These are phyloP conservation scores for Emberiza fucata DNA, from an alignment of 2,113 vertebrate genomes.

Conservation along the genomic window DNA sequence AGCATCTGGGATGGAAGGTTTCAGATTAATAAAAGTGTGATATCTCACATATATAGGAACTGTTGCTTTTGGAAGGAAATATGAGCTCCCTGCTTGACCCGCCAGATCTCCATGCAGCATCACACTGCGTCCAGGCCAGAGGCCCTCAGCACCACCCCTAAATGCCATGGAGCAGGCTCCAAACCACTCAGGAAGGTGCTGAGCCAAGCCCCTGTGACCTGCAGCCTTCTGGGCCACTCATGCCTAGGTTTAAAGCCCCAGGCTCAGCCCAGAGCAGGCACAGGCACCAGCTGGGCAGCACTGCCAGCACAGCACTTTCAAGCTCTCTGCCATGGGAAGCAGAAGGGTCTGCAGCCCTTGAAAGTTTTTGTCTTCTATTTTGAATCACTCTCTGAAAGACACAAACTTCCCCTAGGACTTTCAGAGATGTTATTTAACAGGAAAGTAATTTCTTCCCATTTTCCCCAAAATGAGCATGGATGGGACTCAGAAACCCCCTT, in stretches of 20 bases:
- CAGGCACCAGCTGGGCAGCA: neutral
- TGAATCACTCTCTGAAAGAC: neutral
- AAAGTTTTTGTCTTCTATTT: neutral
- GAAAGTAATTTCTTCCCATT: neutral
- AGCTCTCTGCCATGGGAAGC: neutral
- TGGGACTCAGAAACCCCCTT: neutral
- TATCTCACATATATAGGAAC: neutral
- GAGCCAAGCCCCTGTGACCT: neutral
- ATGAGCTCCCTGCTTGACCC: neutral
- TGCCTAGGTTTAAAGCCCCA: neutral
- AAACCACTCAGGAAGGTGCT: rapidly evolving
- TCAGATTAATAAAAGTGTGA: neutral
- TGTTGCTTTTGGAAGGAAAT: neutral
- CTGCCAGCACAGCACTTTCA: neutral
- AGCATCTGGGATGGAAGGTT: neutral
- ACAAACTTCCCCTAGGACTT: neutral
- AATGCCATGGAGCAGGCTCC: neutral
- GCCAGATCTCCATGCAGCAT: neutral
- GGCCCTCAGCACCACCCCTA: neutral
- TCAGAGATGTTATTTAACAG: neutral
- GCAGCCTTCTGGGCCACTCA: neutral
- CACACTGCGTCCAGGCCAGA: neutral
- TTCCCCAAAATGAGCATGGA: neutral
- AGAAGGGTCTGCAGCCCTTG: neutral
- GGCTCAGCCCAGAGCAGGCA: neutral